phyloP scores from a whole-genome alignment of 2,888 invertebrate genomes.

The Hypercompe scribonia region DNA sequence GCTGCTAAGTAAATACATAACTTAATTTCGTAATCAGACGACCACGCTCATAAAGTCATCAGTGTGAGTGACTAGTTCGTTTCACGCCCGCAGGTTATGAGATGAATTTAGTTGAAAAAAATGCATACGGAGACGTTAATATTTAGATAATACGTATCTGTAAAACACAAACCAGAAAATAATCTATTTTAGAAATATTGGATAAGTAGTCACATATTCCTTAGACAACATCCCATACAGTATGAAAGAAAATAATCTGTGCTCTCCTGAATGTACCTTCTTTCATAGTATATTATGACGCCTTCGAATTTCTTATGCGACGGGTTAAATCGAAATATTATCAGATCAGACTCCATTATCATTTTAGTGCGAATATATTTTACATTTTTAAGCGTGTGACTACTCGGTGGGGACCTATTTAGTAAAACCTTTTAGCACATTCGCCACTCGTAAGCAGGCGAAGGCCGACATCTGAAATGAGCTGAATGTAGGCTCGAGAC shows the following conservation, averaged over 20 bases:
- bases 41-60: no score
- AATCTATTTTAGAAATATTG: conserved; percentile 37
- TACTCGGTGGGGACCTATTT: conserved; percentile 57
- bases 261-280: conserved; percentile 36
- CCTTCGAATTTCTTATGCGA: conserved; percentile 53
- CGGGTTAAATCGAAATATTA: conserved; percentile 64
- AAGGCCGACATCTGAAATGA: conserved; percentile 61
- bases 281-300: conserved; percentile 43
- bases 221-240: conserved; percentile 45
- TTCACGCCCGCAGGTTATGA: conserved; percentile 12
- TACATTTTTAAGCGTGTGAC: conserved; percentile 62
- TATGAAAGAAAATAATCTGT: conserved; percentile 46
- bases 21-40: no score
- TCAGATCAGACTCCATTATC: conserved; percentile 62
- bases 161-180: conserved; percentile 30
- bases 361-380: conserved; percentile 65
- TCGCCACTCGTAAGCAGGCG: conserved; percentile 52
- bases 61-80: no score
- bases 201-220: conserved; percentile 26
- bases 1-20: background rate
- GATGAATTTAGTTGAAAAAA: conserved; percentile 30
- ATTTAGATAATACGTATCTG: conserved; percentile 41
- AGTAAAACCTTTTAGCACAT: conserved; percentile 59
- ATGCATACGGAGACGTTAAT: conserved; percentile 29
- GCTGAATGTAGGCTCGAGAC: conserved; percentile 61